Conservation (phyloP, 2,888 invertebrate genomes). For the Andrena haemorrhoa region DNA sequence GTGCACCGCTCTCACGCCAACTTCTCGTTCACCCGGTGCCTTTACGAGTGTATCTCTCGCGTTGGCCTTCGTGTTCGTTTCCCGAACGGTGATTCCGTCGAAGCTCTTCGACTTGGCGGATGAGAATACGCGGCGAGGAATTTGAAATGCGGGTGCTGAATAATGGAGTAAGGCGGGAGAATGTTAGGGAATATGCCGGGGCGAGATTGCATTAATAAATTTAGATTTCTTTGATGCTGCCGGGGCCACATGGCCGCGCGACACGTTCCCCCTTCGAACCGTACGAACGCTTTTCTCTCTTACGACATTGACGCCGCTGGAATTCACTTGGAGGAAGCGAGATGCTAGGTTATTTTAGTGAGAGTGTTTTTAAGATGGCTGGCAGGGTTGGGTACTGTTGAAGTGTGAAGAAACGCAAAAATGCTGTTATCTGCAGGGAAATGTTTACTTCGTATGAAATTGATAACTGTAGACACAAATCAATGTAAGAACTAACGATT, state of each 20-base stretch:
- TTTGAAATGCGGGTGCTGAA: slow-evolving; percentile 27
- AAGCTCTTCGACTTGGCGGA: background rate
- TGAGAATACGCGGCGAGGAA: slow-evolving; percentile 26
- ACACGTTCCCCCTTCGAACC: slow-evolving; percentile 6
- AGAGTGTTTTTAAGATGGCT: background rate
- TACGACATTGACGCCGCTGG: background rate
- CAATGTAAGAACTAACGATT: too few species aligned
- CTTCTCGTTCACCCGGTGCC: slow-evolving; percentile 1
- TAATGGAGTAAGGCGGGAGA: slow-evolving; percentile 16
- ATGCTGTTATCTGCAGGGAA: too few species aligned
- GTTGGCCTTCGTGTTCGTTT: slow-evolving; percentile 17
- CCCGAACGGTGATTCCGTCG: slow-evolving; percentile 21
- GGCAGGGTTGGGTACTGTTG: too few species aligned
- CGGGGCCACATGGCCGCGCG: background rate
- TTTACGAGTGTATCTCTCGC: slow-evolving; percentile 17
- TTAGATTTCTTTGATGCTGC: slow-evolving; percentile 17
- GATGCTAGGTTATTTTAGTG: background rate
- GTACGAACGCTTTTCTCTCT: too few species aligned
- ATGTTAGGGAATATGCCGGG: slow-evolving; percentile 10
- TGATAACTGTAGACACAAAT: too few species aligned
- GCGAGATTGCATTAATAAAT: slow-evolving; percentile 52
- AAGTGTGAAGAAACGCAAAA: too few species aligned
- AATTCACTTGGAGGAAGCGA: background rate
- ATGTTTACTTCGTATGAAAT: too few species aligned
- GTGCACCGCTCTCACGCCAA: background rate